These are phyloP conservation scores for Dasysyrphus albostriatus DNA, from an alignment of 2,888 invertebrate genomes.

Conservation along the genomic window DNA sequence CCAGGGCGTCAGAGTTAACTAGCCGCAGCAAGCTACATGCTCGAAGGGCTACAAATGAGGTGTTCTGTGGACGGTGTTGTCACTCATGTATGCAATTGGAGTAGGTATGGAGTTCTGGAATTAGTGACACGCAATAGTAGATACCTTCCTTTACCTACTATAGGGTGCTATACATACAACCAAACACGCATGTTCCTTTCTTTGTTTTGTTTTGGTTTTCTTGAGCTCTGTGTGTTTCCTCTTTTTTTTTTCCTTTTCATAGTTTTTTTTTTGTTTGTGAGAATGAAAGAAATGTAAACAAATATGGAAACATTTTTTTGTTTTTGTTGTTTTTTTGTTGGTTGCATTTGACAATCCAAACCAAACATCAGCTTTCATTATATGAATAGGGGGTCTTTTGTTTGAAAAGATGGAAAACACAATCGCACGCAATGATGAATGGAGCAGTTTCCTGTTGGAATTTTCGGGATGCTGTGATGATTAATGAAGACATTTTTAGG, in stretches of 20 bases:
- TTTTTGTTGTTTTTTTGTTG: constrained; percentile 4
- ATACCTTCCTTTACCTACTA: not conserved
- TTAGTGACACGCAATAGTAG: constrained; percentile 68
- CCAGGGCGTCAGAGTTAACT: constrained; percentile 52
- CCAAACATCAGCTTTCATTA: constrained; percentile 31
- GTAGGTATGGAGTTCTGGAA: constrained; percentile 63
- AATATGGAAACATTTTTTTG: constrained; percentile 60
- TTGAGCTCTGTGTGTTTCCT: constrained; percentile 21
- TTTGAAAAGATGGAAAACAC: constrained; percentile 51
- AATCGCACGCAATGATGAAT: constrained; percentile 43
- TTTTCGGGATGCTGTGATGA: constrained; percentile 28
- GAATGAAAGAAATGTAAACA: constrained; percentile 64
- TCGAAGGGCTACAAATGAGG: constrained; percentile 68
- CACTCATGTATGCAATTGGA: constrained; percentile 75
- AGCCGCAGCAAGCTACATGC: constrained; percentile 69
- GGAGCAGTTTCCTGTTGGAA: constrained; percentile 66
- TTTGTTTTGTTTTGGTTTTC: constrained; percentile 41
- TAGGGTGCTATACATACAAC: constrained; percentile 29
- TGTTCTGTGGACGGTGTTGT: constrained; percentile 72
- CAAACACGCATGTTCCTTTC: constrained; percentile 9
- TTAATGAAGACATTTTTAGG: constrained; percentile 27
- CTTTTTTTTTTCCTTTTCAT: not conserved
- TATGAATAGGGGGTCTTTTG: constrained; percentile 55
- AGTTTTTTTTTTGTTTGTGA: constrained; percentile 23
- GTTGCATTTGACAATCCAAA: constrained; percentile 45